These are phyloP conservation scores for Troglohyphantes excavatus DNA, from an alignment of 2,888 invertebrate species.

Conservation along the genomic window DNA sequence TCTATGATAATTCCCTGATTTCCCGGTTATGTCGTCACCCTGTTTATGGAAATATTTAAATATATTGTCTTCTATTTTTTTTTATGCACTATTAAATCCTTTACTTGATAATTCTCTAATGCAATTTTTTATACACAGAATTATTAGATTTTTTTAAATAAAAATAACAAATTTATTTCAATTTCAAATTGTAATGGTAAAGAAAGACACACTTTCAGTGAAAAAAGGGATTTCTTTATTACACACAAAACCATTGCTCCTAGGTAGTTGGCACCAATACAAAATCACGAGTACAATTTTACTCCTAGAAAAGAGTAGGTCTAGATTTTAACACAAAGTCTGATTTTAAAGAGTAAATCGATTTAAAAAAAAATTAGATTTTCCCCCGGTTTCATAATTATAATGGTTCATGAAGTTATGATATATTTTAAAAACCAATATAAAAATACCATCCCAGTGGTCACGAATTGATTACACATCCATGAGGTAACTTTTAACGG, in stretches of 20 bases:
- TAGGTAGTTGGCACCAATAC: constrained; percentile 65
- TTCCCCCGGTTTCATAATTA: constrained; percentile 7
- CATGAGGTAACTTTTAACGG: constrained; percentile 6
- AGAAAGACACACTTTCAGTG: constrained; percentile 3
- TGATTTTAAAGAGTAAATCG: constrained; percentile 14
- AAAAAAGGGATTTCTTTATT: constrained; percentile 66
- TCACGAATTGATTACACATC: constrained; percentile 37
- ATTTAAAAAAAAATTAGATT: constrained; percentile 16
- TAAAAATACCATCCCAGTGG: constrained; percentile 56
- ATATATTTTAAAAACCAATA: constrained; percentile 60
- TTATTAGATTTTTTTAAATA: too few relatives aligned
- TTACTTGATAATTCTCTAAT: too few relatives aligned
- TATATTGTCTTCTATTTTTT: too few relatives aligned
- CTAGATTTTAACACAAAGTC: constrained; percentile 16
- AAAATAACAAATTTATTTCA: too few relatives aligned
- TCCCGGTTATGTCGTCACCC: too few relatives aligned
- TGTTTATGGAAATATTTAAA: too few relatives aligned
- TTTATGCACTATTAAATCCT: too few relatives aligned
- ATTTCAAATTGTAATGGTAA: too few relatives aligned
- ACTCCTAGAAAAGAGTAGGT: neutral
- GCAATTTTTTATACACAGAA: too few relatives aligned
- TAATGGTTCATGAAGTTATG: neutral
- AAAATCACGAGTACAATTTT: constrained; percentile 28
- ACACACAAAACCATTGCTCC: constrained; percentile 57
- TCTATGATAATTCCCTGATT: too few relatives aligned